phyloP scores from a whole-genome alignment of 2,113 vertebrate genomes.

The Notarius quadriscutis region DNA sequence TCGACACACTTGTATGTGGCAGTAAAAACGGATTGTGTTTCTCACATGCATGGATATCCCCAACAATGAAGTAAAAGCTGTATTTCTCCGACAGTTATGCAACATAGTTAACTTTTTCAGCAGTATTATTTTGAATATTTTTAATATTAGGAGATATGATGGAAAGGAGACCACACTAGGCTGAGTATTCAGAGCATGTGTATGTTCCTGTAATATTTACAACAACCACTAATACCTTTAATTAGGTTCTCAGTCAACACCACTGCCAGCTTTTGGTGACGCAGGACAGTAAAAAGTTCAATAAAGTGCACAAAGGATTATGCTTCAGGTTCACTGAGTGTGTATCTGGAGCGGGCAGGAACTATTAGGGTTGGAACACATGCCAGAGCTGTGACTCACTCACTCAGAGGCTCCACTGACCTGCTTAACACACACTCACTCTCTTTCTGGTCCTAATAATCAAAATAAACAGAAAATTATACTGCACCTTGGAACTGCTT shows the following conservation, averaged over 20 bases:
- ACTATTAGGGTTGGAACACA: constrained; percentile 25
- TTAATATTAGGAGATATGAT: neutral
- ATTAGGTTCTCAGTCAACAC: neutral
- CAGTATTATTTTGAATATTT: neutral
- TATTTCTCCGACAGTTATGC: neutral
- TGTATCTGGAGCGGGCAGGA: constrained; percentile 29
- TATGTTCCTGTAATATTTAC: neutral
- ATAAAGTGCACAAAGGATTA: constrained; percentile 13
- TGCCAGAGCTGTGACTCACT: constrained; percentile 57
- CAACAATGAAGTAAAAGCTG: neutral
- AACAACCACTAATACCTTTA: neutral
- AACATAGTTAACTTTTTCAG: neutral
- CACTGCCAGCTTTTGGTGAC: neutral
- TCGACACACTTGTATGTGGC: neutral
- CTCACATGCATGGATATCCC: neutral
- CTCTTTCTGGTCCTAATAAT: neutral
- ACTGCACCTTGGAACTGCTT: neutral
- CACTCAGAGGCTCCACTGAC: constrained; percentile 43
- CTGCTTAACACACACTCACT: constrained; percentile 11
- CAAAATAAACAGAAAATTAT: neutral
- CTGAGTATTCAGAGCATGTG: neutral
- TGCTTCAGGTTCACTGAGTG: constrained; percentile 14
- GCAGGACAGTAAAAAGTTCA: neutral
- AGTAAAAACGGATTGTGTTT: neutral
- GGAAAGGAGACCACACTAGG: neutral